Percentiles rank a stretch among this genome's conserved stretches.
These are phyloP conservation scores for Neoseiulus cucumeris DNA, from an alignment of 1,140 invertebrate species.

Conservation along the genomic window DNA sequence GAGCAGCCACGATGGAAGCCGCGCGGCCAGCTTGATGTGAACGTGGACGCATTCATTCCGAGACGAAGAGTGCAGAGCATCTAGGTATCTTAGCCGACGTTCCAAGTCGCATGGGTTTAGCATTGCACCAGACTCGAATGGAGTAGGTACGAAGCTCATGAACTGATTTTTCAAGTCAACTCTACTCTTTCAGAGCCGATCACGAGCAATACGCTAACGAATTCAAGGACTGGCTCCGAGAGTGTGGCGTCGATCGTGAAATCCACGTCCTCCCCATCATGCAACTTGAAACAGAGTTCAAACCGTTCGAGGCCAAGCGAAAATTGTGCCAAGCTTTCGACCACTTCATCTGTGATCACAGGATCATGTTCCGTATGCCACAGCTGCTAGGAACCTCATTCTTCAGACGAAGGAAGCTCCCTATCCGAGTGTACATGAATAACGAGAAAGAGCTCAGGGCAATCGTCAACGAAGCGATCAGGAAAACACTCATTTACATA, in stretches of 20 bases:
- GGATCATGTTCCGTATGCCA: slow-evolving; percentile 2
- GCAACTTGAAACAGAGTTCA: slow-evolving; percentile 6
- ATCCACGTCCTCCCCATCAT: slow-evolving; percentile 1
- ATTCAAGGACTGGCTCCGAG: background rate
- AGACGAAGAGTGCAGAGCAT: too few species aligned
- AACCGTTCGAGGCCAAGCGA: background rate
- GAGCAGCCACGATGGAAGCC: too few species aligned
- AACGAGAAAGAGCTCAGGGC: background rate
- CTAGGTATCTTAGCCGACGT: too few species aligned
- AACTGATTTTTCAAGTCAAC: too few species aligned
- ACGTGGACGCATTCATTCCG: too few species aligned
- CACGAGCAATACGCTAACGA: slow-evolving; percentile 4
- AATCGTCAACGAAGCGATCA: background rate
- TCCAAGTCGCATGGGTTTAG: too few species aligned
- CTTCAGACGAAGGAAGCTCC: background rate
- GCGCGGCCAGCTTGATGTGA: too few species aligned
- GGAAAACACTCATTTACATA: background rate
- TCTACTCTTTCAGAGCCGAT: background rate
- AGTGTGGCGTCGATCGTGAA: background rate
- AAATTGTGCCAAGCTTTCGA: slow-evolving; percentile 4
- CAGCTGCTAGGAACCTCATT: background rate
- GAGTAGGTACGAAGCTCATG: too few species aligned
- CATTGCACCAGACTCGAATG: too few species aligned
- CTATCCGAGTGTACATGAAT: background rate
- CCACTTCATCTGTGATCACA: background rate